phyloP scores from a whole-genome alignment of 2,113 vertebrate species.

The Platysternon megacephalum region DNA sequence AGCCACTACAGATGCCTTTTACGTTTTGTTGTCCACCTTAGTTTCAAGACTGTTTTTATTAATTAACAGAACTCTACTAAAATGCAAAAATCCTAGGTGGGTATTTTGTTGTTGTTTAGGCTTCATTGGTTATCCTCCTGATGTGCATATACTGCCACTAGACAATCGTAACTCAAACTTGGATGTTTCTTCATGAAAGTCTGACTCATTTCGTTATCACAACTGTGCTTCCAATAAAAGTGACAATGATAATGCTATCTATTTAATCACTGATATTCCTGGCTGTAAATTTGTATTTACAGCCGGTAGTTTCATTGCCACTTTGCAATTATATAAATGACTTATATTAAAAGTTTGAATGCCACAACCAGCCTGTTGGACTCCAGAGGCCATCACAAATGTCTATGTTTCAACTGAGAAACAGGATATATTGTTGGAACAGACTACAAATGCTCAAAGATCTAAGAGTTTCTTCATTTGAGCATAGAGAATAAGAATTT shows the following conservation, averaged over 20 bases:
- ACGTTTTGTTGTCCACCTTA: neutral
- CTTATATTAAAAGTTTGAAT: neutral
- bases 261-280: neutral
- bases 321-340: neutral
- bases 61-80: neutral
- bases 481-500: slow-evolving; percentile 17
- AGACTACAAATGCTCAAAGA: slow-evolving; percentile 15
- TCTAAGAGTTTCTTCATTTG: slow-evolving; percentile 30
- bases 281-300: neutral
- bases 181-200: neutral
- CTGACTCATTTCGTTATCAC: neutral
- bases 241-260: neutral
- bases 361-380: neutral
- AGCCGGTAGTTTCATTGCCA: neutral
- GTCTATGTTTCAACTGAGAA: neutral
- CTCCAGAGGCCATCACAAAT: neutral
- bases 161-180: neutral
- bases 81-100: neutral
- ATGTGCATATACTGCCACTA: neutral
- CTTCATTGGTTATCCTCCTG: neutral
- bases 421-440: neutral
- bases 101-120: neutral
- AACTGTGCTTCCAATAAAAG: neutral
- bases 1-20: neutral
- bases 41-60: neutral